These are phyloP conservation scores for Aurelia aurita DNA, from an alignment of 30 jellyfish, hydroid and myxozoan genomes.

Conservation along the genomic window DNA sequence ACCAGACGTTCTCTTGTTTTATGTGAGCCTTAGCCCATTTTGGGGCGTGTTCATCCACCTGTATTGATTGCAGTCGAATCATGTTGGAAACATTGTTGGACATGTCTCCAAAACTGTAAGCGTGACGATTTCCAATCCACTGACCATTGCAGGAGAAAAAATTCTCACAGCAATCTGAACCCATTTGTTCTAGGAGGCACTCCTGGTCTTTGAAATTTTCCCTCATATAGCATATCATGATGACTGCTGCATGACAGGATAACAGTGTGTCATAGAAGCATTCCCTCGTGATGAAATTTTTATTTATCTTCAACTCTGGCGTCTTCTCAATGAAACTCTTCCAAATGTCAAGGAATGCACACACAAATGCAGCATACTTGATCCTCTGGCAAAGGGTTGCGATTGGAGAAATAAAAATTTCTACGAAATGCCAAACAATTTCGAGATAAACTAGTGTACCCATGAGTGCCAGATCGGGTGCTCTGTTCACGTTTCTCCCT, in stretches of 20 bases:
- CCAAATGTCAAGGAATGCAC: no score
- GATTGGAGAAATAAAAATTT: no score
- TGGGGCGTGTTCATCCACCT: background rate
- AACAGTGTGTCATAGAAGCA: background rate
- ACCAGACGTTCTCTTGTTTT: no score
- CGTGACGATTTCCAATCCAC: background rate
- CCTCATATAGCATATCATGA: background rate
- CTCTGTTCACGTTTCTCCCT: no score
- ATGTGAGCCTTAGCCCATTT: background rate
- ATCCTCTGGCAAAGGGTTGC: no score
- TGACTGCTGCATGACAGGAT: background rate
- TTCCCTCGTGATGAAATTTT: background rate
- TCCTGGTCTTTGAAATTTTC: background rate
- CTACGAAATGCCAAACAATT: no score
- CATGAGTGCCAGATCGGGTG: no score
- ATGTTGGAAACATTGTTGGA: background rate
- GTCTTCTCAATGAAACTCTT: no score
- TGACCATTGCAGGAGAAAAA: background rate
- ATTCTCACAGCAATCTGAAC: background rate
- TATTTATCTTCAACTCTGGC: no score
- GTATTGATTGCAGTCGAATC: background rate
- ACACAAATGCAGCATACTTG: no score
- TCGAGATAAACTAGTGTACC: no score
- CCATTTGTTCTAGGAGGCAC: background rate
- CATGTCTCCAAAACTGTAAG: conserved; percentile 6